phyloP scores from a whole-genome alignment of 1,140 invertebrate genomes.

The Drosophila mauritiana region DNA sequence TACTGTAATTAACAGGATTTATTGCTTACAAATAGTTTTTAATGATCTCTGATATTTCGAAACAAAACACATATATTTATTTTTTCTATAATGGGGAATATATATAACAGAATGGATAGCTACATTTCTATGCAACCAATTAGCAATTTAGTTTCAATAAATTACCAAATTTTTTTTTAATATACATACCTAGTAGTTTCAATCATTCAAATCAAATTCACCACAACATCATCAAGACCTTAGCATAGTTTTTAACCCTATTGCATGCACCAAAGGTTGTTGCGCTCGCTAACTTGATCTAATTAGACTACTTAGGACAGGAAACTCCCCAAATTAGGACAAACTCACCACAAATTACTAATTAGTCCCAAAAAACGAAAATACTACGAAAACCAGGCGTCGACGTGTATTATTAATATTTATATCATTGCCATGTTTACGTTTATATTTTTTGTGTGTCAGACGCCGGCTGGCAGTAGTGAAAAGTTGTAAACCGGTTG shows the following conservation, averaged over 20 bases:
- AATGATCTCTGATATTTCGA: too few relatives aligned
- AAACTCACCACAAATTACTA: background rate
- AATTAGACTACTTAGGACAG: constrained; percentile 2
- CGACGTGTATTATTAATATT: constrained; percentile 18
- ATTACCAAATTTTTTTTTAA: too few relatives aligned
- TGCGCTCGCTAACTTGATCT: constrained; percentile 3
- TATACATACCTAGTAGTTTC: too few relatives aligned
- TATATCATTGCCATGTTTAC: constrained; percentile 7
- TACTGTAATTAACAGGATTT: too few relatives aligned
- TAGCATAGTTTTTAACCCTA: constrained; percentile 10
- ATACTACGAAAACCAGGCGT: background rate
- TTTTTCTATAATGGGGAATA: too few relatives aligned
- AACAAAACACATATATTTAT: too few relatives aligned
- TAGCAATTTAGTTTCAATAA: too few relatives aligned
- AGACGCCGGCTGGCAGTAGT: constrained; percentile 19
- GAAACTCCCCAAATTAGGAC: background rate
- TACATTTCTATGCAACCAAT: too few relatives aligned
- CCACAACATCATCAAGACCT: background rate
- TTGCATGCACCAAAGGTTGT: background rate
- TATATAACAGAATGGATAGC: too few relatives aligned
- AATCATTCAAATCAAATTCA: background rate
- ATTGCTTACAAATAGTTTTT: too few relatives aligned
- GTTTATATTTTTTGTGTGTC: constrained; percentile 19
- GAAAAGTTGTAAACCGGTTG: constrained; percentile 50
- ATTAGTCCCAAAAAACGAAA: background rate